Base-by-base conservation (phyloP, 2,113 vertebrate species). In the Cyprinodon brontotheroides region DNA sequence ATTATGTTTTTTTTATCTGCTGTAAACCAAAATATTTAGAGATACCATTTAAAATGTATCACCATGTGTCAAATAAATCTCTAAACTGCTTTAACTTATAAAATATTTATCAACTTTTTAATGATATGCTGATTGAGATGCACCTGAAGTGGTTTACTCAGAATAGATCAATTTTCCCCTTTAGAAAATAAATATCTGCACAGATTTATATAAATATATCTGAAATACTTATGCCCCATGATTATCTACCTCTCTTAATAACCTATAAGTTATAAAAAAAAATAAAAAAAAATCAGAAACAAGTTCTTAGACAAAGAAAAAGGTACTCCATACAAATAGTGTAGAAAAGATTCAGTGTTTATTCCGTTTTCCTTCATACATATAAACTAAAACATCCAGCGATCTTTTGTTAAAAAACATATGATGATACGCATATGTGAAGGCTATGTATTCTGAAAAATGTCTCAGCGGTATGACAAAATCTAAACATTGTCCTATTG, bases 401-500 rank as follows among this genome's bases (percentile, higher is more conserved):
- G 84, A 78, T 78, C 38, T 72, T 81, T 48, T 79, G 77, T 82
- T 81, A 69, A 65, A 82, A 85, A 61, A 80, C 81, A 84, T 83
- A 85, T 62, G 62, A 89, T 80, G 76, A 88, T 86, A 62, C 73
- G 79, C 84, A 86, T 73, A 84, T 65, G 69, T 82, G 72, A 70
- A 87, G 79, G 67, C 73, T 66, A 48, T 81, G 79, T 83, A 82
- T 84, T 88, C 85, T 68, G 67, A 87, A 77, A 77, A 86, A 69
- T 43, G 85, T 90, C 88, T 88, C 92, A 89, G 77, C 72, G 87
- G 91, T 87, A 70, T 63, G 11, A 87, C 84, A 89, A 81, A 78
- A 90, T 92, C 85, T 90, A 91, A 93, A 91, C 89, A 77, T 86
- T 74, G 92, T 94, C 91, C 92, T 93, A 92, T 93, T 92, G 91